These are phyloP conservation scores for Parazoanthus darwini DNA, from an alignment of 92 coral and sea anemone species.

Conservation along the genomic window DNA sequence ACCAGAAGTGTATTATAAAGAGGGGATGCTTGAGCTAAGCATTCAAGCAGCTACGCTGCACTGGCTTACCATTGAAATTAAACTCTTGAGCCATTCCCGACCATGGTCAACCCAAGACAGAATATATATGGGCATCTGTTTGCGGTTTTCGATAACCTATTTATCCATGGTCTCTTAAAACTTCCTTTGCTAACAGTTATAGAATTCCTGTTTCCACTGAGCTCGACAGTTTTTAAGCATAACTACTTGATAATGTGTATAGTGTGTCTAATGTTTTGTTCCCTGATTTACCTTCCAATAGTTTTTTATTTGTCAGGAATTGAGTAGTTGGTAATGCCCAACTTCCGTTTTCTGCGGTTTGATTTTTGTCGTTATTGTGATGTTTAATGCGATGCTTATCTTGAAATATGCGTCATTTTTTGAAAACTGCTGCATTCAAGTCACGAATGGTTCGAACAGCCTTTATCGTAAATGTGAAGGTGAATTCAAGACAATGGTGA, in stretches of 20 bases:
- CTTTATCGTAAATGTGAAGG: not conserved
- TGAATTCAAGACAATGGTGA: not conserved
- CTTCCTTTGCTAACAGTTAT: slow-evolving; percentile 18
- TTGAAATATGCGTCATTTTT: not conserved
- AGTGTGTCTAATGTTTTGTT: not conserved
- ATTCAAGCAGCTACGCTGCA: not conserved
- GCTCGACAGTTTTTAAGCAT: not conserved
- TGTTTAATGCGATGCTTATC: slow-evolving; percentile 63
- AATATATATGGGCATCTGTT: slow-evolving; percentile 1
- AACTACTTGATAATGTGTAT: not conserved
- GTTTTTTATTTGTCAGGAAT: slow-evolving; percentile 13
- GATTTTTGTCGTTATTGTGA: slow-evolving; percentile 61
- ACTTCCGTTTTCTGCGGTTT: slow-evolving; percentile 30
- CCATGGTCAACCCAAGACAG: not conserved
- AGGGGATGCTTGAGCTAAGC: not conserved
- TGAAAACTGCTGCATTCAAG: not conserved
- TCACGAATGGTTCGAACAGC: slow-evolving; percentile 18
- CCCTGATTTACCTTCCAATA: not conserved
- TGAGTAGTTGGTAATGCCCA: slow-evolving; percentile 25
- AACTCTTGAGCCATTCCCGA: not conserved
- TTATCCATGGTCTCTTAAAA: slow-evolving; percentile 24
- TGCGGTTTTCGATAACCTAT: not conserved
- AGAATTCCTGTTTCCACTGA: not conserved
- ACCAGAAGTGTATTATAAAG: too few relatives aligned
- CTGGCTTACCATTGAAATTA: not conserved